A percentile compares a stretch with the other conserved stretches of the same genome.
These are phyloP conservation scores for Chionodraco myersi DNA, from an alignment of 2,113 vertebrate species.

Conservation along the genomic window DNA sequence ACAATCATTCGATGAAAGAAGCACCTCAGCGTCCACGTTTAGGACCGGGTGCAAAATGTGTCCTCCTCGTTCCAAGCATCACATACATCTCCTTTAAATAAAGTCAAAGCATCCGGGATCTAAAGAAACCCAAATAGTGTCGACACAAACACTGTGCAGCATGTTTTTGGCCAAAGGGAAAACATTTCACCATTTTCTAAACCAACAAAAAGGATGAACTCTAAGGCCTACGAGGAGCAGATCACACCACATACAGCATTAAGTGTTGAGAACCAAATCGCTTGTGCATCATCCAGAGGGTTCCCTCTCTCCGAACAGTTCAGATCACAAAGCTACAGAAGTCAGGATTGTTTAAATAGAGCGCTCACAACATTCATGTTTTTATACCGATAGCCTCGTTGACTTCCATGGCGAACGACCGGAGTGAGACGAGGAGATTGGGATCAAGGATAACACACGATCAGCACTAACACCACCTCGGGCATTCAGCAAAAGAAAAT, in stretches of 20 bases:
- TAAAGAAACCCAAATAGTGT: conserved; percentile 18
- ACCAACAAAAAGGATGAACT: conserved; percentile 44
- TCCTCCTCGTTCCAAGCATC: conserved; percentile 40
- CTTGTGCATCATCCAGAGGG: conserved; percentile 34
- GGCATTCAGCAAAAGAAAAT: conserved; percentile 17
- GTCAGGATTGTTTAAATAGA: conserved; percentile 26
- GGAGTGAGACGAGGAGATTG: neutral
- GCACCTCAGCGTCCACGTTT: conserved; percentile 14
- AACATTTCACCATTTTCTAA: conserved; percentile 38
- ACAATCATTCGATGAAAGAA: conserved; percentile 50
- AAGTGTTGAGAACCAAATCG: conserved; percentile 39
- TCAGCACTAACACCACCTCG: neutral
- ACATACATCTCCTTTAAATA: conserved; percentile 11
- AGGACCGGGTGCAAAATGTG: conserved; percentile 3
- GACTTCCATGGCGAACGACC: neutral
- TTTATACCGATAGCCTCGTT: conserved; percentile 18
- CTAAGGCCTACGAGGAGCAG: conserved; percentile 51
- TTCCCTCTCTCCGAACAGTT: conserved; percentile 16
- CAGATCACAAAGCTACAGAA: conserved; percentile 47
- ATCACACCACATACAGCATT: conserved; percentile 51
- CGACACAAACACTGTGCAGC: conserved; percentile 38
- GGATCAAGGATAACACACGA: conserved; percentile 6
- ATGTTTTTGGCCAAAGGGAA: conserved; percentile 31
- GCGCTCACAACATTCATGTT: conserved; percentile 48
- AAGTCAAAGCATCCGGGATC: conserved; percentile 29